These are phyloP conservation scores for Oscheius myriophilus DNA, from an alignment of 2,888 invertebrate genomes.

Conservation along the genomic window DNA sequence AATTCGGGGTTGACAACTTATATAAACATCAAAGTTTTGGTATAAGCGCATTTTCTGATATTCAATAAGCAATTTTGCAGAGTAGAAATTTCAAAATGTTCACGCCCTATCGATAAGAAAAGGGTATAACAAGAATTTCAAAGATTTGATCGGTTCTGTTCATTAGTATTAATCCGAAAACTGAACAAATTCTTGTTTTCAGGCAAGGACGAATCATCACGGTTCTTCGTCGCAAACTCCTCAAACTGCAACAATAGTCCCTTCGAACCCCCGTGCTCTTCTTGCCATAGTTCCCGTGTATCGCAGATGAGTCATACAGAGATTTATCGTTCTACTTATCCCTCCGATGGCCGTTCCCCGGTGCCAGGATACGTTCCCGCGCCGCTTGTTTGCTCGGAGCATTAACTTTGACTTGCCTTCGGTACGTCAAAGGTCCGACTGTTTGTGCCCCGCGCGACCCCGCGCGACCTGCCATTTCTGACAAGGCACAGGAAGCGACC, in stretches of 20 bases:
- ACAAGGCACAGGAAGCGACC: conserved; percentile 17
- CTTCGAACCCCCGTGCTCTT: not conserved
- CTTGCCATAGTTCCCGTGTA: conserved; percentile 14
- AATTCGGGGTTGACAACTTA: no score
- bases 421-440: conserved; percentile 27
- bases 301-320: conserved; percentile 26
- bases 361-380: conserved; percentile 15
- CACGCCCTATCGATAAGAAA: no score
- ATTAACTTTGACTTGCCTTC: conserved; percentile 27
- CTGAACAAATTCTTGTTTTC: conserved; percentile 35
- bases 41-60: no score
- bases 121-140: no score
- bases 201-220: conserved; percentile 65
- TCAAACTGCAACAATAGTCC: conserved; percentile 37
- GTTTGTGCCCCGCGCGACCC: conserved; percentile 20
- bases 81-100: no score
- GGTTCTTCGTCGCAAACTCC: conserved; percentile 64
- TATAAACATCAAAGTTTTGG: no score
- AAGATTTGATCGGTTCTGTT: no score
- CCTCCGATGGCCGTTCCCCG: conserved; percentile 29
- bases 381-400: conserved; percentile 16
- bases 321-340: conserved; percentile 28
- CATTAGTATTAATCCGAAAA: not conserved
- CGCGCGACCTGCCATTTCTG: conserved; percentile 29
- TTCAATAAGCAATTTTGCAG: no score